Conservation (phyloP, 2,113 vertebrate species). For the Gallinago jamesoni region DNA sequence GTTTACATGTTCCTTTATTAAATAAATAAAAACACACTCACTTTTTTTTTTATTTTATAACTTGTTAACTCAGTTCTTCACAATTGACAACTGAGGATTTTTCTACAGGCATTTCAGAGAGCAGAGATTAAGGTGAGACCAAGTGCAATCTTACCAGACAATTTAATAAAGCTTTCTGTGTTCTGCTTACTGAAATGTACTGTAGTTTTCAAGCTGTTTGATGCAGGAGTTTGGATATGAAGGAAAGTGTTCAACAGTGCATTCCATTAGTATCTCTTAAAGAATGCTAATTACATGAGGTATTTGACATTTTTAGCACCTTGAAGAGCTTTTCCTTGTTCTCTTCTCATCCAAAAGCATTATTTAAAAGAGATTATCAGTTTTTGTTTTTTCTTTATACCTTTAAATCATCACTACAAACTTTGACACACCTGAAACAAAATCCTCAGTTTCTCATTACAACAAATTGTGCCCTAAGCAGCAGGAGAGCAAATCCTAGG, state of each 20-base stretch:
- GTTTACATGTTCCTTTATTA: neutral
- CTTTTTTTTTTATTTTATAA: neutral
- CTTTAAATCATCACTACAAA: constrained; percentile 30
- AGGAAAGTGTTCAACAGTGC: neutral
- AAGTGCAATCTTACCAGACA: neutral
- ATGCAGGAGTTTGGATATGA: neutral
- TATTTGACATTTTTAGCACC: neutral
- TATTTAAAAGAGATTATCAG: constrained; percentile 37
- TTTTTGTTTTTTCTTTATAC: constrained; percentile 1
- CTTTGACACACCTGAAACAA: constrained; percentile 67
- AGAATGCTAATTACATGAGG: neutral
- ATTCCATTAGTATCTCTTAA: constrained; percentile 24
- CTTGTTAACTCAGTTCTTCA: neutral
- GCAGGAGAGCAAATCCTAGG: constrained; percentile 60
- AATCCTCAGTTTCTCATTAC: constrained; percentile 72
- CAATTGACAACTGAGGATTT: neutral
- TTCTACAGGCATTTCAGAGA: neutral
- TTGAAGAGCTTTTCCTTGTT: neutral
- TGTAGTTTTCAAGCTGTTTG: constrained; percentile 9
- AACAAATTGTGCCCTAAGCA: constrained; percentile 64
- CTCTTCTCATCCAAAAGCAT: constrained; percentile 7
- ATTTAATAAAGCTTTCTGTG: constrained; percentile 8
- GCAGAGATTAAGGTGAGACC: neutral
- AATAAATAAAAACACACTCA: neutral
- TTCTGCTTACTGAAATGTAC: neutral